Base-by-base conservation (phyloP, 2,888 invertebrate genomes). In the Conistra vaccinii region DNA sequence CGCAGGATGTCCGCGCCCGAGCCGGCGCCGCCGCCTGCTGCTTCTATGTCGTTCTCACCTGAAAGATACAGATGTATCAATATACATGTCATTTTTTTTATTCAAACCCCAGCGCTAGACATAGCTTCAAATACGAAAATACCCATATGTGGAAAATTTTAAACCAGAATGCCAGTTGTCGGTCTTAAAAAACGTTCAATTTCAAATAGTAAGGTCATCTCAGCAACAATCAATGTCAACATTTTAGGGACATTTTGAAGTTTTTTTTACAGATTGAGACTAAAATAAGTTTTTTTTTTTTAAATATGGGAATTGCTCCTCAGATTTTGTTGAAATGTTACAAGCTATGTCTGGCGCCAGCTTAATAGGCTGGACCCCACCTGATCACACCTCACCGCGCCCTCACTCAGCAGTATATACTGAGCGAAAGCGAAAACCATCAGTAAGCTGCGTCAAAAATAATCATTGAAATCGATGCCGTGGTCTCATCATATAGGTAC, bases 41-140 rank as follows among this genome's bases (percentile, higher is more conserved):
- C 93, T 70, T 96, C 96, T 51, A 96, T 92, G 90, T 96, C 96
- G 87, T 96, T 95, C 87, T 96, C 96, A 17, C 96, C 96, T 96
- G 91, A 45, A 45, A 78, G n/a, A 29, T 68, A 69, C 48, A 68
- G 42, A 51, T 35, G 7, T 14, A 14, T 80, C 23, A 65, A 3
- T 32, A 12, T 5, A 10, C 0, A 39, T 20, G 14, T 14, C 1
- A 1, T 29, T 61, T 53, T 51, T 26, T 51, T 39, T n/a, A 20
- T 42, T 71, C 1, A 2, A 53, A 48, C 6, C 0, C 32, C 29
- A 55, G 48, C 55, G 51, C 26, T 39, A 57, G 2, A 78, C 71
- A 62, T 51, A 78, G 42, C 78, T 76, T 29, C 76, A 53, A 66
- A 75, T 29, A 53, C 17, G 17, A 5, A 48, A 65, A 32, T n/a